Evolutionary conservation across 2,888 invertebrate genomes (phyloP).

Genomic region (Dinocampus coccinellae): DNA sequence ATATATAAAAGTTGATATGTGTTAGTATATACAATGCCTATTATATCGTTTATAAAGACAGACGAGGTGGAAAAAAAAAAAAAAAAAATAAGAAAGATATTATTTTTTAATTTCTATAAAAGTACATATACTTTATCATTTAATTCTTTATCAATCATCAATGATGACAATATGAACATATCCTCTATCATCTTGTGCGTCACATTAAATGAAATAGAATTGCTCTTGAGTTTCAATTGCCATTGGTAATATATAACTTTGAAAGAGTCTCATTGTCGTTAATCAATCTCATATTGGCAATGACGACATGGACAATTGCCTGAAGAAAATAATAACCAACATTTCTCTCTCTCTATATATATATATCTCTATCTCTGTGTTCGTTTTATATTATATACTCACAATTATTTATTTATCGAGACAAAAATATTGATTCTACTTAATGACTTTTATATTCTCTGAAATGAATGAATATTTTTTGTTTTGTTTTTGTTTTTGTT

Average conservation of each 20-base stretch:
- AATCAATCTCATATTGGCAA: not conserved
- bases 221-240: not conserved
- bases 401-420: not conserved
- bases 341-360: not conserved
- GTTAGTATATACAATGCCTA: not conserved
- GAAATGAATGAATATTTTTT: not conserved
- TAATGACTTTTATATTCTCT: not conserved
- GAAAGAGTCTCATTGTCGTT: not conserved
- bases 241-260: not conserved
- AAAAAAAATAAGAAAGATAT: not conserved
- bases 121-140: not conserved
- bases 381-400: not conserved
- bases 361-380: too few relatives aligned
- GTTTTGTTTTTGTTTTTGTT: not conserved
- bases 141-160: constrained; percentile 17
- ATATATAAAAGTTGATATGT: not conserved
- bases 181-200: not conserved
- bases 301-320: not conserved
- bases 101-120: not conserved
- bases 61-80: not conserved
- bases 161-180: not conserved
- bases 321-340: not conserved
- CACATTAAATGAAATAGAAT: not conserved
- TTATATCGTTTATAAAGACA: too few relatives aligned
- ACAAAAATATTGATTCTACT: not conserved